Evolutionary conservation across 2,113 vertebrate species (phyloP).

Genomic region (Nannospalax galili): DNA sequence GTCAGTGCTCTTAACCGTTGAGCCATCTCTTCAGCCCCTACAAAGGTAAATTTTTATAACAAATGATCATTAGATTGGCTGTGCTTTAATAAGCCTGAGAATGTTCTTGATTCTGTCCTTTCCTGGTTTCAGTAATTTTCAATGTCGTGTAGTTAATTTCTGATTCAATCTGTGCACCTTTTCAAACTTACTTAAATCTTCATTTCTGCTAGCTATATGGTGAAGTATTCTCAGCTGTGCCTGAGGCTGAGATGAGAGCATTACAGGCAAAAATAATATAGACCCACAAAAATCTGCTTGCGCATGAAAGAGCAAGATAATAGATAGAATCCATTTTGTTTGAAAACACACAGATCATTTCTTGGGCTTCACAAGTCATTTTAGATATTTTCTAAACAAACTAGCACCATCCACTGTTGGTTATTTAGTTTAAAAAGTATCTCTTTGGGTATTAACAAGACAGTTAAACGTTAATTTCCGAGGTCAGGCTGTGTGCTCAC

Average conservation of each 20-base stretch:
- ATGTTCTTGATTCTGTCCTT: conserved; percentile 23
- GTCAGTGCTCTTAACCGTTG: no score
- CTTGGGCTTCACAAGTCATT: neutral
- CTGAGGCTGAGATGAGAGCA: neutral
- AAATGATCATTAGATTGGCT: neutral
- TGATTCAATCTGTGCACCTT: neutral
- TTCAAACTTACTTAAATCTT: conserved; percentile 41
- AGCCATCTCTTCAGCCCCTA: no score
- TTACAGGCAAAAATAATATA: neutral
- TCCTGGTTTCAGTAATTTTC: conserved; percentile 27
- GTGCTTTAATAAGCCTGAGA: neutral
- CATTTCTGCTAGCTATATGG: neutral
- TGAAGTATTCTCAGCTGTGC: neutral
- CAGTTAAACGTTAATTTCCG: neutral
- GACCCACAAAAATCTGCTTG: neutral
- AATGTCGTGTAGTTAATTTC: conserved; percentile 31
- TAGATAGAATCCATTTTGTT: neutral
- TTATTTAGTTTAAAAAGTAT: neutral
- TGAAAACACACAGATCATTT: neutral
- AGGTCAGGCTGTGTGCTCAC: accelerated
- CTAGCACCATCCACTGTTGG: neutral
- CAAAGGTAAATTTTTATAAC: conserved; percentile 27
- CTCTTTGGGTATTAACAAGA: neutral
- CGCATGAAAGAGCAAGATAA: neutral
- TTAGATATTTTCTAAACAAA: conserved; percentile 14